phyloP scores from a whole-genome alignment of 2,113 vertebrate species.

The Grantiella picta region DNA sequence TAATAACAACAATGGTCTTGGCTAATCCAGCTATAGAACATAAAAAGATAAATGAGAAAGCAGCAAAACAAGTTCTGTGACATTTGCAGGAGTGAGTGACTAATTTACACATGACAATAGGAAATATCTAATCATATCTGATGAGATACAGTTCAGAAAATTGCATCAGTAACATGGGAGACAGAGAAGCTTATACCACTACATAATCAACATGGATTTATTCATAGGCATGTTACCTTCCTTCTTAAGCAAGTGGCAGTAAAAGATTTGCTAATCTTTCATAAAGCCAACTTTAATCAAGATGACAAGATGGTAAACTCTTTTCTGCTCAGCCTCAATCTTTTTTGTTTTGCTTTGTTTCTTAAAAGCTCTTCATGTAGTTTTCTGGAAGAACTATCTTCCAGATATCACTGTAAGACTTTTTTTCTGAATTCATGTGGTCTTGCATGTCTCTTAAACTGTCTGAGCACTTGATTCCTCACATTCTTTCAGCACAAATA shows the following conservation, averaged over 20 bases:
- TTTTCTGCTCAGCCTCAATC: not conserved
- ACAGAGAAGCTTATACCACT: not conserved
- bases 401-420: not conserved
- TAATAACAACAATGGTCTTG: not conserved
- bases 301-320: not conserved
- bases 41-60: not conserved
- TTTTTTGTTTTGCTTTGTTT: not conserved
- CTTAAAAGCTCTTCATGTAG: not conserved
- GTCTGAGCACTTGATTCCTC: not conserved
- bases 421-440: not conserved
- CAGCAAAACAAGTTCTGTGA: conserved; percentile 10
- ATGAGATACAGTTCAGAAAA: not conserved
- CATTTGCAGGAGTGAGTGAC: not conserved
- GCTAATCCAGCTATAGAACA: not conserved
- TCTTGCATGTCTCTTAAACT: not conserved
- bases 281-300: not conserved
- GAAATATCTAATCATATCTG: conserved; percentile 19
- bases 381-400: not conserved
- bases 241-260: not conserved
- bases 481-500: not conserved
- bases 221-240: not conserved
- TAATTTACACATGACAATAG: conserved; percentile 22
- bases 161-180: not conserved
- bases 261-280: conserved; percentile 7
- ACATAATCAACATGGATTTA: not conserved